Percentiles rank a stretch among this genome's conserved stretches.
Evolutionary conservation across 1,140 invertebrate genomes (phyloP).

Genomic region (Oscheius sp.): DNA sequence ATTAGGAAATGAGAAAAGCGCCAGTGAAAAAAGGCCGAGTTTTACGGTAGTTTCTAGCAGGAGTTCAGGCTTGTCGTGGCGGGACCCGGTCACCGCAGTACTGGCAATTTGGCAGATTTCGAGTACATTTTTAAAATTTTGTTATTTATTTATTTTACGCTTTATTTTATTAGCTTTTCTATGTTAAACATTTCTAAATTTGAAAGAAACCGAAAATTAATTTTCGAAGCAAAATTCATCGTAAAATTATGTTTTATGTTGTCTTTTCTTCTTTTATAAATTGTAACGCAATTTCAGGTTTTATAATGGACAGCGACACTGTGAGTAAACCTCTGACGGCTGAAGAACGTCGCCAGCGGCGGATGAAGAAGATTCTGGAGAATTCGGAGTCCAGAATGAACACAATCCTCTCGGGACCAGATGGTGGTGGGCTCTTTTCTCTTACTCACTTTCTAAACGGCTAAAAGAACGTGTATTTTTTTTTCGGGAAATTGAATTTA

Average conservation of each 20-base stretch:
- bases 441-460: too few species aligned
- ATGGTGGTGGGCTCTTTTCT: background rate
- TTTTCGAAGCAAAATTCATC: too few species aligned
- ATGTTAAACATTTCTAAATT: background rate
- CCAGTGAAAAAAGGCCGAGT: background rate
- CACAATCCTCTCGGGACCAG: slow-evolving; percentile 8
- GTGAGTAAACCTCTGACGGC: slow-evolving; percentile 6
- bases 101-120: too few species aligned
- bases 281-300: too few species aligned
- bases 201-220: too few species aligned
- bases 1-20: background rate
- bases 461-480: background rate
- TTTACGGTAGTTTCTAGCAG: background rate
- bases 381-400: slow-evolving; percentile 19
- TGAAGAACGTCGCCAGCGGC: slow-evolving; percentile 21
- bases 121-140: background rate
- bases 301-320: too few species aligned
- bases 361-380: slow-evolving; percentile 13
- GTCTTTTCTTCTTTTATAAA: too few species aligned
- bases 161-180: background rate
- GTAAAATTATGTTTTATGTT: too few species aligned
- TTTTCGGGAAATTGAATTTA: background rate
- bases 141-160: background rate
- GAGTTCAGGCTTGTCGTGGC: background rate
- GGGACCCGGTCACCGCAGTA: background rate